Evolutionary conservation across 2,113 vertebrate genomes (phyloP).

Genomic region (Cyprinodon tularosa): DNA sequence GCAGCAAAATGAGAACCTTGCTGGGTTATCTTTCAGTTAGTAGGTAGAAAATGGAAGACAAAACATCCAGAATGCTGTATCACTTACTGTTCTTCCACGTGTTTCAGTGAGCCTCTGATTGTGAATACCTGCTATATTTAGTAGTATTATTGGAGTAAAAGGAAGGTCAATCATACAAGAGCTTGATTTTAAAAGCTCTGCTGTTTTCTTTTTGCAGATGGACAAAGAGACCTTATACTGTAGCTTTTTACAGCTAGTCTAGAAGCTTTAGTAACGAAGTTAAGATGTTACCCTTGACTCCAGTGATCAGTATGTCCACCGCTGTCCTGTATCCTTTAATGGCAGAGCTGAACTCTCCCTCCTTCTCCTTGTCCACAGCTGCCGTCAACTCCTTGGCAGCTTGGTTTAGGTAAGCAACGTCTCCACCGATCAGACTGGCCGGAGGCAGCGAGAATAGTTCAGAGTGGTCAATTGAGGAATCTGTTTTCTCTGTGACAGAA

Average conservation of each 20-base stretch:
- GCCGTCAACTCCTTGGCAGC: slow-evolving; percentile 67
- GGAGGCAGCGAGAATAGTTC: slow-evolving; percentile 70
- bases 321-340: slow-evolving; percentile 82
- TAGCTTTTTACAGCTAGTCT: not conserved
- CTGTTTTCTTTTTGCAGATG: not conserved
- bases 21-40: not conserved
- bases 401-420: slow-evolving; percentile 74
- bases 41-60: not conserved
- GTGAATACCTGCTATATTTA: too few species aligned
- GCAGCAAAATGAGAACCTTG: not conserved
- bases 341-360: slow-evolving; percentile 80
- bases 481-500: slow-evolving; percentile 52
- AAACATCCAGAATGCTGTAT: too few species aligned
- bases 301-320: slow-evolving; percentile 86
- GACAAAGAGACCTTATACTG: not conserved
- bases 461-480: slow-evolving; percentile 59
- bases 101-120: too few species aligned
- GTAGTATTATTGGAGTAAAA: too few species aligned
- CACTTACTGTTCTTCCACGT: too few species aligned
- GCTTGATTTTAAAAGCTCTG: not conserved
- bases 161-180: too few species aligned
- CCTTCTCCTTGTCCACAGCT: slow-evolving; percentile 72
- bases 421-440: slow-evolving; percentile 33
- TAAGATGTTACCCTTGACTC: slow-evolving; percentile 77
- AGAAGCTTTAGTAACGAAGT: not conserved